Base-by-base conservation (phyloP, 2,888 invertebrate genomes). In the Tricholauxania praeusta region DNA sequence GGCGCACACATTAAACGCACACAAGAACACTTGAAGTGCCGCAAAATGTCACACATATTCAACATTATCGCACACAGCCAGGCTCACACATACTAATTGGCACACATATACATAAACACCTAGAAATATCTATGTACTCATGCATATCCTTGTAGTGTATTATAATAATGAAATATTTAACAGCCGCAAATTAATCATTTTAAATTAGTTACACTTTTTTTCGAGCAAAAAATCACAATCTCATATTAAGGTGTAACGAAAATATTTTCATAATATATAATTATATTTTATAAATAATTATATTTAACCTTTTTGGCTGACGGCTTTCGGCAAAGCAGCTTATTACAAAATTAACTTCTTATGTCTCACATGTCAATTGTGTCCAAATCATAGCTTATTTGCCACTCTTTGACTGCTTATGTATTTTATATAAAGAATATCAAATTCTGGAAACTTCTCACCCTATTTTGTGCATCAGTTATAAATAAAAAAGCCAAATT, bases 131-230 rank as follows among this genome's bases (percentile, higher is more conserved):
- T n/a, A n/a, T n/a, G 15, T 51, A 12, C 47, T 63, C 10, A 32
- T 10, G 17, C 48, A 48, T 14, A 63, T n/a, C 63, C 47, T 47
- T n/a, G 63, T 39, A 47, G 47, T 63, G 19, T 51, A 64, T 51
- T 51, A 39, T 39, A 39, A 39, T 39, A 64, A 51, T 64, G 49
- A 55, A 53, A 66, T 53, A 55, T 66, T 66, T 39, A 47, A 53
- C 39, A 66, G 15, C 66, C 66, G 53, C 66, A 66, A 55, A 66
- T 55, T 66, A 66, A 66, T 66, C 66, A 66, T 66, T 53, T 39
- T 55, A 55, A 66, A 66, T 53, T 39, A 55, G 22, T n/a, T 32
- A 39, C 17, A 15, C 28, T 64, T 53, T 49, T n/a, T 63, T 39
- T 4, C 6, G 6, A 7, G 32, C 32, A 32, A 15, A 28, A 12